phyloP scores from a whole-genome alignment of 1,140 invertebrate species.

The Adoxophyes honmai region DNA sequence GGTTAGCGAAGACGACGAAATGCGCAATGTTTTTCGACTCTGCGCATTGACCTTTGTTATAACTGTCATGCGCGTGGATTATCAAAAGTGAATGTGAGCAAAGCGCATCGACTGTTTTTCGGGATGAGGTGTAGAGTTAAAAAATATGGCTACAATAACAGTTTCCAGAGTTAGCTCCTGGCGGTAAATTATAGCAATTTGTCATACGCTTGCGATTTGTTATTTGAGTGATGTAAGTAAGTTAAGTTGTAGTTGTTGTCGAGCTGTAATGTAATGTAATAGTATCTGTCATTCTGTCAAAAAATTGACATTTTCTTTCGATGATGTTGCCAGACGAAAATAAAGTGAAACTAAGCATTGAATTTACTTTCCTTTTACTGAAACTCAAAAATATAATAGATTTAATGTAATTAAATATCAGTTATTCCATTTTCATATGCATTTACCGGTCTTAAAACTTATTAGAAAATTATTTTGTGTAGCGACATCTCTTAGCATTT shows the following conservation, averaged over 20 bases:
- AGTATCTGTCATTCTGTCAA: neutral
- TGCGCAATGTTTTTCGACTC: slow-evolving; percentile 74
- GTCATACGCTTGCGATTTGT: neutral
- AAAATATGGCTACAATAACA: neutral
- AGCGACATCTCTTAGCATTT: slow-evolving; percentile 2
- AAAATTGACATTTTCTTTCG: neutral
- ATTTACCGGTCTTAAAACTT: too few species aligned
- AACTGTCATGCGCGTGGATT: slow-evolving; percentile 60
- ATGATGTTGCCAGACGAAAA: neutral
- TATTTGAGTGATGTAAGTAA: neutral
- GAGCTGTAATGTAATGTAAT: too few species aligned
- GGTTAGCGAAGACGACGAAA: slow-evolving; percentile 58
- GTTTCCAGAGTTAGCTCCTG: neutral
- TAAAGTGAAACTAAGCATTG: too few species aligned
- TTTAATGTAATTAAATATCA: too few species aligned
- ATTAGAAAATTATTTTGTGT: too few species aligned
- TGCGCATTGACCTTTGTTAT: slow-evolving; percentile 63
- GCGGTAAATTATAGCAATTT: slow-evolving; percentile 9
- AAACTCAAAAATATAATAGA: too few species aligned
- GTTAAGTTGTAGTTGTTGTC: neutral
- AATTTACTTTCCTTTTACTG: too few species aligned
- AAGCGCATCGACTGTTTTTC: slow-evolving; percentile 4
- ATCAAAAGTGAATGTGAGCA: slow-evolving; percentile 11
- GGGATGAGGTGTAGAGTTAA: neutral
- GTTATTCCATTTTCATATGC: too few species aligned